A percentile compares a stretch with the other conserved stretches of the same genome.
Conservation (phyloP, 2,113 vertebrate species). For the Ictalurus furcatus region DNA sequence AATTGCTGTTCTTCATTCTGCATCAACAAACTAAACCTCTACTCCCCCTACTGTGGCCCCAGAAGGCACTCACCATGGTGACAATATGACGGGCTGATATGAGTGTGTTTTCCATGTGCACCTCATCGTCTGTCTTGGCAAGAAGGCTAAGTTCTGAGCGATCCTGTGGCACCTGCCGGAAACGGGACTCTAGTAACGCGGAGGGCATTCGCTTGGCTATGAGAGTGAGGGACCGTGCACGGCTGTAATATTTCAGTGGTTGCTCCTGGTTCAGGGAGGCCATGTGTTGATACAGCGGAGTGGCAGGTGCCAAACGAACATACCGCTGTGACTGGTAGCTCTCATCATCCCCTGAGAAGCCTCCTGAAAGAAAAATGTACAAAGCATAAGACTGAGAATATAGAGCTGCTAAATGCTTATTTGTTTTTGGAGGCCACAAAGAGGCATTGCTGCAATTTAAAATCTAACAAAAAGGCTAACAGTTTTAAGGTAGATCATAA, state of each 20-base stretch:
- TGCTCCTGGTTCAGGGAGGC: constrained; percentile 18
- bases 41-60: not conserved
- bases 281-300: constrained; percentile 15
- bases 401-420: not conserved
- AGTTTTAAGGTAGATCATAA: not conserved
- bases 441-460: not conserved
- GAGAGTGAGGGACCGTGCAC: constrained; percentile 25
- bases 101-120: constrained; percentile 45
- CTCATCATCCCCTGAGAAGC: constrained; percentile 52
- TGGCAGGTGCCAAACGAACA: not conserved
- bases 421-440: not conserved
- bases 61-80: constrained; percentile 54
- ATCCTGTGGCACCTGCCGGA: constrained; percentile 37
- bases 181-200: constrained; percentile 36
- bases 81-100: constrained; percentile 49
- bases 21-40: not conserved
- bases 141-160: constrained; percentile 42
- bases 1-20: not conserved
- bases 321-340: constrained; percentile 2
- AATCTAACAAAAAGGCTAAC: not conserved
- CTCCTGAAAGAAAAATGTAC: constrained; percentile 37
- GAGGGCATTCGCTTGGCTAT: constrained; percentile 43
- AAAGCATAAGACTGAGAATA: not conserved
- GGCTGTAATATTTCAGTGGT: constrained; percentile 12
- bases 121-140: constrained; percentile 43